These are phyloP conservation scores for Hymenochirus boettgeri DNA, from an alignment of 2,113 vertebrate species.

Conservation along the genomic window DNA sequence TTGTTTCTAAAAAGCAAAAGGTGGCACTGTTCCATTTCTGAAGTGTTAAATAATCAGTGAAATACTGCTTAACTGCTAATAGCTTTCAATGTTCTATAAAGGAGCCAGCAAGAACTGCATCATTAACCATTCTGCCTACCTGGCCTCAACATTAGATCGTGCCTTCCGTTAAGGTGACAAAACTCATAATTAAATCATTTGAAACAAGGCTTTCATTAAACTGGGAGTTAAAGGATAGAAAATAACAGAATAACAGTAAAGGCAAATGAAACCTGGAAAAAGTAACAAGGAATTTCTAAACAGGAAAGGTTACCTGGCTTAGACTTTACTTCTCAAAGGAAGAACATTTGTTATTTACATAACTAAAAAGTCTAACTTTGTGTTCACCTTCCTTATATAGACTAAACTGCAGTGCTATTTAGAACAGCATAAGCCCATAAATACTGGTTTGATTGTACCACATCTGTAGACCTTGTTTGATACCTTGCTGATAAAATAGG, in stretches of 20 bases:
- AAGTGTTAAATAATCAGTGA: neutral
- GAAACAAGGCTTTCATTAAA: conserved; percentile 43
- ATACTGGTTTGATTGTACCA: too few relatives aligned
- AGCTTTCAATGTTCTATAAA: conserved; percentile 25
- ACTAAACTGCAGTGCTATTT: too few relatives aligned
- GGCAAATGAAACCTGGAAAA: neutral
- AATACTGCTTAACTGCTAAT: neutral
- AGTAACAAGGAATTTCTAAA: neutral
- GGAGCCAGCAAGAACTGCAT: conserved; percentile 46
- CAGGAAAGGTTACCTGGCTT: neutral
- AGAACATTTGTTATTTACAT: neutral
- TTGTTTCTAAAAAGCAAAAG: conserved; percentile 49
- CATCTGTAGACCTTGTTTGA: too few relatives aligned
- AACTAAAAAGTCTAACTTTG: neutral
- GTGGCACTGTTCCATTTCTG: conserved; percentile 64
- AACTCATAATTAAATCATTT: conserved; percentile 47
- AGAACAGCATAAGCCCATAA: too few relatives aligned
- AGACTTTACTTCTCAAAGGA: neutral
- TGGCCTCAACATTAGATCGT: conserved; percentile 43
- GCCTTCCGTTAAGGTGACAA: conserved; percentile 46
- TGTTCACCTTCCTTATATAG: neutral
- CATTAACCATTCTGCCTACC: conserved; percentile 50
- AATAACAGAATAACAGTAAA: conserved; percentile 6
- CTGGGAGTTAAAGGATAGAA: neutral
- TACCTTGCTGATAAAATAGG: too few relatives aligned